Evolutionary conservation across 2,113 vertebrate species (phyloP).

Genomic region (Anser cygnoides): DNA sequence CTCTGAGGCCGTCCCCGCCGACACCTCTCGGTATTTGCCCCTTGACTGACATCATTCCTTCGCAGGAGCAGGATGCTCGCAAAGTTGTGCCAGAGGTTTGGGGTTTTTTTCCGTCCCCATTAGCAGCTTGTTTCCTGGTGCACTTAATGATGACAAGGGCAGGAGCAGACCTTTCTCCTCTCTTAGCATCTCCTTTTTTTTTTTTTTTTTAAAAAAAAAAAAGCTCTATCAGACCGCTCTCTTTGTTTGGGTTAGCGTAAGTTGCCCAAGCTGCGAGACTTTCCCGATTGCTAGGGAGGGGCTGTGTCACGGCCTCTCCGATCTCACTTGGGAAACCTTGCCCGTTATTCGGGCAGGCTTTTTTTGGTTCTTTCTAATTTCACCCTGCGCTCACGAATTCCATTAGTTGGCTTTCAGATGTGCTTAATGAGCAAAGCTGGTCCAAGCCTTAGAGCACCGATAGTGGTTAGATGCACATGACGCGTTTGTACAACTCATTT

Average conservation of each 20-base stretch:
- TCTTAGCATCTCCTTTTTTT: neutral
- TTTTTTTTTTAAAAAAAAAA: too few species aligned
- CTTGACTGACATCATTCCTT: neutral
- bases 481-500: neutral
- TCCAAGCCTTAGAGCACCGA: neutral
- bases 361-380: too few species aligned
- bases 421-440: neutral
- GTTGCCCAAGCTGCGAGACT: neutral
- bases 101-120: neutral
- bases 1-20: neutral
- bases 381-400: neutral
- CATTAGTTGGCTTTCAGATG: neutral
- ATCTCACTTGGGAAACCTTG: neutral
- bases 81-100: neutral
- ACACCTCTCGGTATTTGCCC: too few species aligned
- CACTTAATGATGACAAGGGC: neutral
- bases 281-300: neutral
- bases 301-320: neutral
- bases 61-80: neutral
- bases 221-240: neutral
- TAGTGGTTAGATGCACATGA: neutral
- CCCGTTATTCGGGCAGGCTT: neutral
- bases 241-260: conserved; percentile 43
- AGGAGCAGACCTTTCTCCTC: neutral
- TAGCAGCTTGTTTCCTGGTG: neutral